Conservation (phyloP, 1,140 invertebrate genomes). For the Paraescarpia echinospica region DNA sequence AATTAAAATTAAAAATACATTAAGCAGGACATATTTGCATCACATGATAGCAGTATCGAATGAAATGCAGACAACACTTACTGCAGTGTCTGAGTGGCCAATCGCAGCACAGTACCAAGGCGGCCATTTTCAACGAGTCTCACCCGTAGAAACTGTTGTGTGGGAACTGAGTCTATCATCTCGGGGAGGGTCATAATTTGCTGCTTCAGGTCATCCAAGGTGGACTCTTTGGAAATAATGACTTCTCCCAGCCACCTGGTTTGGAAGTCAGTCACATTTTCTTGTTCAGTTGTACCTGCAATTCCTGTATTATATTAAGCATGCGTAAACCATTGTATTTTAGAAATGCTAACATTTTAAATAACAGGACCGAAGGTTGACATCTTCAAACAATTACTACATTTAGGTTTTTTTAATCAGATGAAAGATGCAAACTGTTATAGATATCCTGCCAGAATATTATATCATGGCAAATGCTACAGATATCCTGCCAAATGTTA, state of each 20-base stretch:
- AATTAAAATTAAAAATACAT: no score
- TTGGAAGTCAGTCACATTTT: neutral
- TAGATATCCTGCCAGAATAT: no score
- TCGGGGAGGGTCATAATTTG: constrained; percentile 40
- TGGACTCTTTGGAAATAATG: constrained; percentile 38
- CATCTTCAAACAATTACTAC: no score
- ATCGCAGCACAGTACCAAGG: constrained; percentile 37
- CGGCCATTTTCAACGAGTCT: constrained; percentile 37
- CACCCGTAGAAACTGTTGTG: constrained; percentile 40
- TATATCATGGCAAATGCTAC: no score
- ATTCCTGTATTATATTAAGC: neutral
- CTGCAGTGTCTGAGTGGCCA: constrained; percentile 38
- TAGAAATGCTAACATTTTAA: neutral
- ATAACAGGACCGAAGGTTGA: neutral
- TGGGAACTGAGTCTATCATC: constrained; percentile 34
- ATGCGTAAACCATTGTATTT: neutral
- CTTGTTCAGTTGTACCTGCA: neutral
- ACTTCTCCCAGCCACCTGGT: constrained; percentile 38
- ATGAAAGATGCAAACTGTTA: no score
- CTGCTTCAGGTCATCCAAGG: constrained; percentile 43
- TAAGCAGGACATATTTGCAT: neutral
- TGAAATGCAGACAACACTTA: constrained; percentile 28
- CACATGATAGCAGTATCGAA: neutral
- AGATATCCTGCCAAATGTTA: no score
- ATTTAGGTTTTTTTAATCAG: no score